phyloP scores from a whole-genome alignment of 2,797 vertebrate species.

The Pangasius mekongensis region DNA sequence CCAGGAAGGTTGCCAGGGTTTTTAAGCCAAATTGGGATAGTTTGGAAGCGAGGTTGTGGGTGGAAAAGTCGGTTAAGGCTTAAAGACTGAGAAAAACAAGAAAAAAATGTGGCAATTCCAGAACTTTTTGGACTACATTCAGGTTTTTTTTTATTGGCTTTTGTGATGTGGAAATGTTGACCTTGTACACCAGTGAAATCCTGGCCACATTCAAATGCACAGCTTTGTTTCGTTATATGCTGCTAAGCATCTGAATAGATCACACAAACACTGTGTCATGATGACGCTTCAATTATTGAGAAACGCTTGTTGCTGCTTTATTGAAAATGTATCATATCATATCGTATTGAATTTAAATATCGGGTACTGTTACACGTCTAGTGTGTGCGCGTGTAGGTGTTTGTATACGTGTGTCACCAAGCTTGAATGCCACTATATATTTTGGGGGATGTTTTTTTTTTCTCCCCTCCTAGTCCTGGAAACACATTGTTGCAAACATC shows the following conservation, averaged over 20 bases:
- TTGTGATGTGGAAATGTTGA: not conserved
- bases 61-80: not conserved
- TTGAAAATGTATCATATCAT: conserved; percentile 31
- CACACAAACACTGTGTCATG: not conserved
- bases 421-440: conserved; percentile 67
- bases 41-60: not conserved
- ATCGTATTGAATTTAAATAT: not conserved
- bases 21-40: not conserved
- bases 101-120: not conserved
- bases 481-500: conserved; percentile 50
- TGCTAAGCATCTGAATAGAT: not conserved
- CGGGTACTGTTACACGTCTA: not conserved
- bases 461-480: not conserved
- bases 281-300: not conserved
- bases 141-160: not conserved
- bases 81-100: not conserved
- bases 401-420: not conserved
- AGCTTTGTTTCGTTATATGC: not conserved
- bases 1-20: not conserved
- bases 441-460: conserved; percentile 20
- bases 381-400: not conserved
- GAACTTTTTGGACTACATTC: not conserved
- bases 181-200: not conserved
- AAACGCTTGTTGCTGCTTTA: not conserved
- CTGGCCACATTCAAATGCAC: not conserved